Evolutionary conservation across 2,888 invertebrate species (phyloP), one percentile per base, ranked within the genome.

Genomic region (Volucella zonaria): DNA sequence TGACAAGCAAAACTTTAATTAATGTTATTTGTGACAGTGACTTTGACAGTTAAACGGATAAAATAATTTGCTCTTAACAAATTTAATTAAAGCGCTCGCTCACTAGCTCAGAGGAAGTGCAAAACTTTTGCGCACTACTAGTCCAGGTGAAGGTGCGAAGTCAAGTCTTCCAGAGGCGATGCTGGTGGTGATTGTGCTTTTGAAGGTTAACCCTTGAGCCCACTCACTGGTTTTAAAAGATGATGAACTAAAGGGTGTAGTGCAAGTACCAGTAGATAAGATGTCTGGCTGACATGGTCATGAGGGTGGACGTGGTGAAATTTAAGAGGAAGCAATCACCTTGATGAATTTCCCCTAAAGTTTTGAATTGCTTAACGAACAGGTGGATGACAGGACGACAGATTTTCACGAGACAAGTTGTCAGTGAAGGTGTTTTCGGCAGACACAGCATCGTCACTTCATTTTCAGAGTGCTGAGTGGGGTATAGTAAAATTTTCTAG

Each of bases 61-160:
- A 82, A 82, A 77, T 82, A 82, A 82, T 82, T 82, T 68, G 77
- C 67, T 45, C 67, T 77, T 82, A 82, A 82, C 82, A 78, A 77
- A 82, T 82, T 82, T 78, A 82, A 82, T 82, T 82, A 77, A 77
- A 81, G 75, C 51, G 75, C 56, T 31, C 31, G 31, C 31, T 6
- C 31, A 31, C 31, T 31, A 31, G 31, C 31, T 31, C 6, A 2
- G 31, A 6, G 31, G 58, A 75, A 81, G 77, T 54, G 73, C 62
- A 78, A 82, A 82, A 77, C 43, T 73, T 82, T 42, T 59, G 6
- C 47, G 14, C 43, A 31, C 52, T 23, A 8, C 62, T 12, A 11
- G 31, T 45, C 42, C 77, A 68, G 77, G 56, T 68, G 54, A 23
- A 43, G 14, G 11, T 14, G 47, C 47, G 12, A 49, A 52, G 51